Conservation (phyloP, 2,888 invertebrate species). For the Gnatocerus cornutus region DNA sequence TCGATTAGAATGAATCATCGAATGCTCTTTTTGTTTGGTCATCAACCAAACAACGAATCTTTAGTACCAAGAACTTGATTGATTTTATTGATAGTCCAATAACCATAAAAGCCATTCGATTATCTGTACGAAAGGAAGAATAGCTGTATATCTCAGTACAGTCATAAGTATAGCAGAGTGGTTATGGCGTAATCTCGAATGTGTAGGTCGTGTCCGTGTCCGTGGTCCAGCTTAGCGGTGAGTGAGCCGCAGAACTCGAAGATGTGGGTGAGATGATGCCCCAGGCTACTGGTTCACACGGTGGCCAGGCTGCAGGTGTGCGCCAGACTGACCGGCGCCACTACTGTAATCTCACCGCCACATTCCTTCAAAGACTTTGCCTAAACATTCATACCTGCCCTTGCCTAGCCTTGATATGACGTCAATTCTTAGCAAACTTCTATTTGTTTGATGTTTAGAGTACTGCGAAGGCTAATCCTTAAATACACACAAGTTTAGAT, state of each 20-base stretch:
- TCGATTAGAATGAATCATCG: conserved; percentile 36
- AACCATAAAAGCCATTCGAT: neutral
- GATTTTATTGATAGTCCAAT: no score
- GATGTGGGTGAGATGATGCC: conserved; percentile 54
- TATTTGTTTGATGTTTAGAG: neutral
- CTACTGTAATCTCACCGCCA: conserved; percentile 56
- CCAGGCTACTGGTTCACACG: conserved; percentile 63
- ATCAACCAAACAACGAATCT: no score
- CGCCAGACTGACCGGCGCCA: conserved; percentile 70
- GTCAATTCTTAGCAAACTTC: conserved; percentile 3
- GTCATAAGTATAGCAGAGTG: conserved; percentile 12
- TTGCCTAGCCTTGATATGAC: conserved; percentile 20
- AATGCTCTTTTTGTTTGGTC: neutral
- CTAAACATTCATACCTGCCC: conserved; percentile 44
- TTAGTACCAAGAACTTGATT: no score
- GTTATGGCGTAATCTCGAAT: conserved; percentile 20
- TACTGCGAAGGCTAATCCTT: neutral
- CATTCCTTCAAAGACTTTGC: conserved; percentile 55
- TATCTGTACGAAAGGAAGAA: neutral
- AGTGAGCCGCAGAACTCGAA: conserved; percentile 39
- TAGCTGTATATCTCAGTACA: neutral
- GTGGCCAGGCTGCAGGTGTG: conserved; percentile 69
- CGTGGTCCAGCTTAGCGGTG: conserved; percentile 39
- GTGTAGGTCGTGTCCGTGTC: conserved; percentile 46
- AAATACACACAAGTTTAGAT: neutral